Percentiles rank a stretch among this genome's conserved stretches.
Conservation (phyloP, 2,797 vertebrate genomes). For the Myoxocephalus aenaeus region DNA sequence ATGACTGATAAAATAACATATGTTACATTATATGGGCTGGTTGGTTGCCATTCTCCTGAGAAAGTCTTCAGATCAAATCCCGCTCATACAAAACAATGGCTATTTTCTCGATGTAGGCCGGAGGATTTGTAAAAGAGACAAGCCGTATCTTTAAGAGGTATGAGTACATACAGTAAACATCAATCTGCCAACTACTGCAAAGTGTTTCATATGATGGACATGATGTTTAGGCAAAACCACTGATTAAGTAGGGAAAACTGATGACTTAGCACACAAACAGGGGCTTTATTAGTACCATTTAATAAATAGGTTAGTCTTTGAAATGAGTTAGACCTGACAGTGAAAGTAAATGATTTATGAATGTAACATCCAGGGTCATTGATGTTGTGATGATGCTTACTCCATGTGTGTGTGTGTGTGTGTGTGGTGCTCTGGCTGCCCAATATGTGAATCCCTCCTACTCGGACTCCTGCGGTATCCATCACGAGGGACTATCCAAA, state of each 20-base stretch:
- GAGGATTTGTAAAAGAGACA: neutral
- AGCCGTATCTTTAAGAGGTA: neutral
- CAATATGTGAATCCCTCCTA: constrained; percentile 68
- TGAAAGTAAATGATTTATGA: constrained; percentile 60
- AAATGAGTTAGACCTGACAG: constrained; percentile 47
- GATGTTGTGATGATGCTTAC: constrained; percentile 34
- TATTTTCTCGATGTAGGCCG: neutral
- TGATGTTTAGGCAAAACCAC: constrained; percentile 25
- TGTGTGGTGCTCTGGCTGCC: constrained; percentile 31
- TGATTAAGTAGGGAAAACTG: constrained; percentile 31
- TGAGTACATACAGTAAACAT: neutral
- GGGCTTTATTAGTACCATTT: constrained; percentile 46
- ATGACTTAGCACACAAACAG: constrained; percentile 21
- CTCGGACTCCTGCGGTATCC: constrained; percentile 71
- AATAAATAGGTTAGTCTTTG: constrained; percentile 37
- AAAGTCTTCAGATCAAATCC: neutral
- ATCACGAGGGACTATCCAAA: constrained; percentile 81
- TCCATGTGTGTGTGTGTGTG: constrained; percentile 19
- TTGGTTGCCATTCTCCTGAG: neutral
- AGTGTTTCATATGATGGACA: constrained; percentile 5
- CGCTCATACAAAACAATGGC: neutral
- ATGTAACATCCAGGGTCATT: constrained; percentile 39
- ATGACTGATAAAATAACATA: neutral
- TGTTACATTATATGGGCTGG: neutral
- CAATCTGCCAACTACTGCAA: neutral